Evolutionary conservation across 1,140 invertebrate species (phyloP), one percentile per base, ranked within the genome.

Genomic region (Pseudomyrmex flavicornis): DNA sequence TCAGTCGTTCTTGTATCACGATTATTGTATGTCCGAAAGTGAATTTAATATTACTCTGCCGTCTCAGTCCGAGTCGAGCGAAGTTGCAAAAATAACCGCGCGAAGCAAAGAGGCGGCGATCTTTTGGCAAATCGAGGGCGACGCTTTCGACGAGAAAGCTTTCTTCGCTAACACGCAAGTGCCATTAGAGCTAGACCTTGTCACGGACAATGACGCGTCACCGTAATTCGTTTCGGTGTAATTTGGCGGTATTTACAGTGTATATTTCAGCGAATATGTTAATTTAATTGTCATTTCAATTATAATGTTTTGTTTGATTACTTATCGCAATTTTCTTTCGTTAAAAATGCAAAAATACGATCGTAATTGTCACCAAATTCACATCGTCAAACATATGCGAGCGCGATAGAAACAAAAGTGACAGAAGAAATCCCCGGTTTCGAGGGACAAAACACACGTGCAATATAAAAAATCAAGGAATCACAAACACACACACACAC

Each of bases 91-190:
- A 17, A 44, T 44, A 5, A 69, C 20, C 58, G 61, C 72, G 54
- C 65, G 61, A 3, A 8, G 8, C 4, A 84, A 73, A 54, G 68
- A 85, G 69, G 56, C 62, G 3, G 17, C 35, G 12, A 86, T 82
- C 10, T 86, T 82, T 63, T 58, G 26, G 12, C 54, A 82, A 13
- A 75, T 82, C 22, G 83, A 85, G 15, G 59, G 44, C 52, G 65
- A 62, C 20, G 20, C 20, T 0, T 74, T 69, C 13, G 61, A 86
- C 13, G 75, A 69, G 20, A 8, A 22, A 3, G 22, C 2, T 26
- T 86, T 86, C 50, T 69, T 70, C 20, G 1, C 2, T 20, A 13
- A 46, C 13, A 15, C 10, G 4, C 20, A 35, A 46, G 9, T 5
- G 12, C n/a, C 17, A 8, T n/a, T 50, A n/a, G 3, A 26, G 12